These are phyloP conservation scores for Columba livia DNA, from an alignment of 2,113 vertebrate species.

Conservation along the genomic window DNA sequence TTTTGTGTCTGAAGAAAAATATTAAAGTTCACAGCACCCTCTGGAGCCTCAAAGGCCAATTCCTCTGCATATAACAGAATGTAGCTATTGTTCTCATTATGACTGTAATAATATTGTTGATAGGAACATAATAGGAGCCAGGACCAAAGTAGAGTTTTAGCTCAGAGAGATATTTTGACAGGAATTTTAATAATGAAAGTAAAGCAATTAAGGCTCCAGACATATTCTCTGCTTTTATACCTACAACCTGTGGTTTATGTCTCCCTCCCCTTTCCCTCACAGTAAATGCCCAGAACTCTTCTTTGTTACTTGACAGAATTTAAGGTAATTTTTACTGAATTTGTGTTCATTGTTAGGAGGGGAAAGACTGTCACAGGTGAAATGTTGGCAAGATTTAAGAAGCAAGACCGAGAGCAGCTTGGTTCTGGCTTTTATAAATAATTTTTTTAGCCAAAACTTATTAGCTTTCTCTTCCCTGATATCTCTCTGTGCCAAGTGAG, in stretches of 20 bases:
- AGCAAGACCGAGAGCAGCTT: neutral
- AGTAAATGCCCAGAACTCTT: neutral
- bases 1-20: neutral
- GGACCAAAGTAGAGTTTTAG: neutral
- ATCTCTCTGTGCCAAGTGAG: neutral
- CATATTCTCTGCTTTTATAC: neutral
- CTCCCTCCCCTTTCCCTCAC: neutral
- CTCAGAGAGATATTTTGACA: neutral
- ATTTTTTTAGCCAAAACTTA: neutral
- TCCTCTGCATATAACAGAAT: neutral
- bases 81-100: neutral
- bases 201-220: neutral
- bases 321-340: neutral
- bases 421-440: neutral
- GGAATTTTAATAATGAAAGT: neutral
- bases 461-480: neutral
- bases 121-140: neutral
- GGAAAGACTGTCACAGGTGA: neutral
- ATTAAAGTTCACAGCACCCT: neutral
- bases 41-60: neutral
- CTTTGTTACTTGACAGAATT: neutral
- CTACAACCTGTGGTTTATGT: neutral
- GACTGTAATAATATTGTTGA: neutral
- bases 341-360: neutral
- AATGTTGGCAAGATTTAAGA: neutral